A percentile compares a stretch with the other conserved stretches of the same genome.
Conservation (phyloP, 2,113 vertebrate species). For the Orientallactaga bullata region DNA sequence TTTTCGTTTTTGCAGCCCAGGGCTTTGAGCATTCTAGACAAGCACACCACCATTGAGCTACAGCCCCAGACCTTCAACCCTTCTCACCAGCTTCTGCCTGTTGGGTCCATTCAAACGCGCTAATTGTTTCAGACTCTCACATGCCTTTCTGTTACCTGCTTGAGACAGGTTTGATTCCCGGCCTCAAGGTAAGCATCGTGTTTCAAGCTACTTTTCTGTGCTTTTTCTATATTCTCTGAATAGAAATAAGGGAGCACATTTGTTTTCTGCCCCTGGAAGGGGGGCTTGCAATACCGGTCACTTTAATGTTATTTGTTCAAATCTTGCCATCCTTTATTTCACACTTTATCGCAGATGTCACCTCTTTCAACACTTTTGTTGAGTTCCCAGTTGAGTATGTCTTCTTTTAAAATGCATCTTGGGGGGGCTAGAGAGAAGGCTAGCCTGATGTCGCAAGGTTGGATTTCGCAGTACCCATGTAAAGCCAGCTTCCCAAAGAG, state of each 20-base stretch:
- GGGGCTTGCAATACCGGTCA: not conserved
- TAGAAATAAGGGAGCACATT: not conserved
- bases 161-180: not conserved
- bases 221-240: not conserved
- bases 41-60: not conserved
- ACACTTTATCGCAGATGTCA: constrained; percentile 12
- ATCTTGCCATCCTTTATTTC: not conserved
- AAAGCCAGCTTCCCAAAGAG: too few relatives aligned
- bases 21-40: not conserved
- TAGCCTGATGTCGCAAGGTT: too few relatives aligned
- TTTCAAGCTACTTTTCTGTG: not conserved
- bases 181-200: not conserved
- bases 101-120: not conserved
- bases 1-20: not conserved
- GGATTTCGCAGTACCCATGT: too few relatives aligned
- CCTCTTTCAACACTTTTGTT: not conserved
- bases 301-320: not conserved
- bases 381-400: not conserved
- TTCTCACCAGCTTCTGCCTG: not conserved
- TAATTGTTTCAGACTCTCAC: not conserved
- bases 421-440: too few relatives aligned
- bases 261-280: not conserved
- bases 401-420: not conserved
- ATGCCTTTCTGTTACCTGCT: not conserved
- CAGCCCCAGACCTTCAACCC: not conserved